Evolutionary conservation across 2,888 invertebrate species (phyloP), one percentile per base, ranked within the genome.

Genomic region (Sphaerophoria rueppellii): DNA sequence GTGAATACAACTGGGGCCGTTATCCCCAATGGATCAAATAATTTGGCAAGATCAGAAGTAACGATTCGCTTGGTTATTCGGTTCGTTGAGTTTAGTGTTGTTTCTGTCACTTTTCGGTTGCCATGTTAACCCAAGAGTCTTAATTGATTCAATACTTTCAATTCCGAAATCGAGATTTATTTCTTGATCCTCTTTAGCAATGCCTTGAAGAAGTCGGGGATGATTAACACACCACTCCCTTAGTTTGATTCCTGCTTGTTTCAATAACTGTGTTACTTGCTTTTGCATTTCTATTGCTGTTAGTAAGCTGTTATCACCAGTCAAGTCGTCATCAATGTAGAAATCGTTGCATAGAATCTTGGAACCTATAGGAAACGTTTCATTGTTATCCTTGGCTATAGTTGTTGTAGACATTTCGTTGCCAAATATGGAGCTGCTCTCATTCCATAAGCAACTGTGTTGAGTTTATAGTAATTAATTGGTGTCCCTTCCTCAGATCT

Each of bases 71-170:
- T 79, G 16, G 78, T 75, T n/a, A 86, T 35, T 48, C 55, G 14
- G 48, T 69, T 73, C 37, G 48, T 40, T 16, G 48, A 37, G 11
- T n/a, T 46, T 11, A 60, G 48, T 16, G 70, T 63, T 14, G 46
- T 54, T 58, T 70, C 11, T 50, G 52, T 86, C 76, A 16, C 32
- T 35, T 14, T 46, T 76, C 3, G 86, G 79, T 16, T 61, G 69
- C 72, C 75, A 86, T 37, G 57, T 70, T 35, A 81, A 46, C 0
- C 80, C 71, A 14, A 82, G 24, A n/a, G 73, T 43, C 61, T 79
- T 79, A 24, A 75, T 75, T 52, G 63, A 55, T 43, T 43, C 35
- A 16, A 35, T 40, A 11, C 5, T 43, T 24, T 73, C 55, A 35
- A 63, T 52, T 14, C n/a, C 46, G 24, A 83, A 58, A 60, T 77